Evolutionary conservation across 2,797 vertebrate species (phyloP), one percentile per base, ranked within the genome.

Genomic region (Sorex maritimensis): DNA sequence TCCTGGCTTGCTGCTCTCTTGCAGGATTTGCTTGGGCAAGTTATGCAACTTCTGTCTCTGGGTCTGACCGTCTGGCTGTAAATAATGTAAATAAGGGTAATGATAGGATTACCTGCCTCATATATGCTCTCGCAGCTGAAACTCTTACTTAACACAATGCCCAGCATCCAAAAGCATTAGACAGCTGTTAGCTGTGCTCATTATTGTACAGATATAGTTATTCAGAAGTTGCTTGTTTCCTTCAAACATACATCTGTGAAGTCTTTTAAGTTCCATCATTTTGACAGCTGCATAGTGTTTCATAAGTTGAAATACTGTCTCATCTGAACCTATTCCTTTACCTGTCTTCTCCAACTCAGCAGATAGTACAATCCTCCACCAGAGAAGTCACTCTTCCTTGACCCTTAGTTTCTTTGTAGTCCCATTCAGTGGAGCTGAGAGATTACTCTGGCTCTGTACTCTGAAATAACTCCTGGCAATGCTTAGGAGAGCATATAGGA

Each of bases 251-350:
- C 21, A 52, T 86, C 86, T 72, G 74, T 86, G 80, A 95, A 41
- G 44, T 87, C 49, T 86, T 86, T 90, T 26, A 68, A 61, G 28
- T 90, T 86, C 74, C 86, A n/a, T 79, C 78, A 71, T 92, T 88
- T 83, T 84, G 79, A 78, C 2, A 83, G 69, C 61, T 86, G 49
- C 28, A 19, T 49, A 73, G 1, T 80, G 63, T 81, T 84, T 52
- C 28, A n/a, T 75, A 26, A 13, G 69, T 89, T 86, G 81, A 67
- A 84, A 44, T 72, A 81, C 34, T 52, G 24, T 69, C 71, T 79
- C 23, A 71, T 92, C 38, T 24, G 72, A 93, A 81, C 10, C 55
- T 44, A 1, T 88, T 55, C 4, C 55, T 93, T 91, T 30, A 71
- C n/a, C 9, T 82, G 1, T 63, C 46, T 88, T 78, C 52, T 78